Base-by-base conservation (phyloP, 2,888 invertebrate species). In the Quadriops clusia region DNA sequence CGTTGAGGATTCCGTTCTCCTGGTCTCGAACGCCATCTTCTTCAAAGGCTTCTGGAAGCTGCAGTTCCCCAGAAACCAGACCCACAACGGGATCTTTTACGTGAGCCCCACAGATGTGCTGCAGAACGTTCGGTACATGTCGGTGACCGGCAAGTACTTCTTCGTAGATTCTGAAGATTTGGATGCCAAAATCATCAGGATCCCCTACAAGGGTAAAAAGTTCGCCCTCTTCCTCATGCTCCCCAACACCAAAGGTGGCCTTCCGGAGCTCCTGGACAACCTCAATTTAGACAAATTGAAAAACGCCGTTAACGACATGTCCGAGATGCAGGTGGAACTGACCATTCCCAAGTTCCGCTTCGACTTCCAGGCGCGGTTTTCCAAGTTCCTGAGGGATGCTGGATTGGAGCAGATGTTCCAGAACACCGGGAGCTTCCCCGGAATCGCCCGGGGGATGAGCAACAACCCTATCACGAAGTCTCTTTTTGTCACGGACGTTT, bases 11-110 rank as follows among this genome's bases (percentile, higher is more conserved):
- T 70, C 75, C 11, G 65, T 77, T 3, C 66, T 86, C 53, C 44
- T 87, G 23, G 57, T 85, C 21, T 63, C 80, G 16, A 87, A 82
- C 57, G 77, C 81, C 0, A 60, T 89, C 16, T 86, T 74, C 60
- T 87, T 86, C 65, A 80, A 84, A 52, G 86, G 86, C 1, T 63
- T 69, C 1, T 89, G 89, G 89, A 63, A 68, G 0, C 65, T 72
- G 37, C 73, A 71, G 45, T 87, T 86, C 50, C 61, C 70, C 0
- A 65, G 67, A 10, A 71, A 72, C 34, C 59, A 61, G 1, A 83
- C 82, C 0, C 63, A 57, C 31, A 40, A 54, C 1, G 70, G 65
- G 1, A 56, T 58, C 4, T 91, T 91, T 60, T 70, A 72, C 48
- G 54, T 68, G 4, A 58, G 65, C 1, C 60, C 66, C 0, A 55